These are phyloP conservation scores for Macrotis lagotis DNA, from an alignment of 2,113 vertebrate species.

Conservation along the genomic window DNA sequence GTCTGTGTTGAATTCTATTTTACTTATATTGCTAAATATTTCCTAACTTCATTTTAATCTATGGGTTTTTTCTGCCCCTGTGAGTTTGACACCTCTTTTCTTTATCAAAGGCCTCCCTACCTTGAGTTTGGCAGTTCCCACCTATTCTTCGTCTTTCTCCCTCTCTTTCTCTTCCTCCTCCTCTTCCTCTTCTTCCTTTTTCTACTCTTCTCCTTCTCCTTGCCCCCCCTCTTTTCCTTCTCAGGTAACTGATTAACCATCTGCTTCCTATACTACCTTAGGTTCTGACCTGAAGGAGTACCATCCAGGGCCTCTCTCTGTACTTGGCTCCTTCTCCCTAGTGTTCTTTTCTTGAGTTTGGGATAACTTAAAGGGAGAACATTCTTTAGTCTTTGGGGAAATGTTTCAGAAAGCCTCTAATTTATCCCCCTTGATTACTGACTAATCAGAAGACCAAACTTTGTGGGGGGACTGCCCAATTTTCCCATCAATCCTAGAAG, in stretches of 20 bases:
- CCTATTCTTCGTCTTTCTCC: too few species aligned
- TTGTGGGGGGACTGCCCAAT: neutral
- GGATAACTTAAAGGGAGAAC: neutral
- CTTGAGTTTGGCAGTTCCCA: neutral
- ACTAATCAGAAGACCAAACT: neutral
- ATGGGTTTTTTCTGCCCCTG: neutral
- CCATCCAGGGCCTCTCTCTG: neutral
- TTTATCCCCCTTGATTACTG: neutral
- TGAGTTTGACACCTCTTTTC: neutral
- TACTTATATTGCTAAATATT: neutral
- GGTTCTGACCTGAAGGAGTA: neutral
- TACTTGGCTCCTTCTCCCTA: neutral
- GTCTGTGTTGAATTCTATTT: neutral
- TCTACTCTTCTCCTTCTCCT: too few species aligned
- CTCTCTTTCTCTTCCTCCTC: too few species aligned
- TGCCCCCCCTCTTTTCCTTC: neutral
- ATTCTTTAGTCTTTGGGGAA: neutral
- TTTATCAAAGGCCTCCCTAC: too few species aligned
- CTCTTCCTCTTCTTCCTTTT: neutral
- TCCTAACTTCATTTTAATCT: neutral
- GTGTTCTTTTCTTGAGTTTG: neutral
- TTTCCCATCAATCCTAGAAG: neutral
- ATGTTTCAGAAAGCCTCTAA: neutral
- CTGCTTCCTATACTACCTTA: neutral
- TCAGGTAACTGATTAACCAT: neutral